A percentile compares a stretch with the other conserved stretches of the same genome.
Evolutionary conservation across 2,888 invertebrate species (phyloP).

Genomic region (Meiosimyza decipiens): DNA sequence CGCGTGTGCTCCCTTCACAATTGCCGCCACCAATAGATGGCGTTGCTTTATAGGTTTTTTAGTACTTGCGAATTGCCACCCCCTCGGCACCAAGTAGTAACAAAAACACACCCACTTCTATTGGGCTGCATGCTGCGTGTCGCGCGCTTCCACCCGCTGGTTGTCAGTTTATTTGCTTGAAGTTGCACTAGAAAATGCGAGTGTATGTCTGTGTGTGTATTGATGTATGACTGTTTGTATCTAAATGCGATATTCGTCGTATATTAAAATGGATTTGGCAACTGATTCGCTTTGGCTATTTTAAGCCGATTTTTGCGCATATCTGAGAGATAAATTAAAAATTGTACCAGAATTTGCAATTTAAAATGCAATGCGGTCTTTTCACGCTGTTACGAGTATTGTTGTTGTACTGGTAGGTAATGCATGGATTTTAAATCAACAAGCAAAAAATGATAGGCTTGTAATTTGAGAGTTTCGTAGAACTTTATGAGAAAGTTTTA

Average conservation of each 20-base stretch:
- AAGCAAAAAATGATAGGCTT: too few relatives aligned
- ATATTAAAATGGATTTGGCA: conserved; percentile 60
- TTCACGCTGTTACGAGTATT: too few relatives aligned
- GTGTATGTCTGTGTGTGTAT: conserved; percentile 32
- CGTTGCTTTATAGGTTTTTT: conserved; percentile 36
- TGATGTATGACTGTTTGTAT: conserved; percentile 13
- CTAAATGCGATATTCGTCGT: conserved; percentile 36
- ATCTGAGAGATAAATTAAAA: conserved; percentile 45
- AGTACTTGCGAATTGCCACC: conserved; percentile 37
- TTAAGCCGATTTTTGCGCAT: conserved; percentile 49
- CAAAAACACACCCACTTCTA: conserved; percentile 33
- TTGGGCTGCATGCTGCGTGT: conserved; percentile 22
- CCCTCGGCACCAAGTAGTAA: conserved; percentile 12
- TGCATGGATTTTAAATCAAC: too few relatives aligned
- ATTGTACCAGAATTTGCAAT: conserved; percentile 43
- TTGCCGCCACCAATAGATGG: conserved; percentile 27
- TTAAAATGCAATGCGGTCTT: too few relatives aligned
- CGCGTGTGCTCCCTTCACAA: background rate
- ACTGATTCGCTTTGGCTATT: conserved; percentile 55
- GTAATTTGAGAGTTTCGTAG: too few relatives aligned
- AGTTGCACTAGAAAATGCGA: conserved; percentile 47
- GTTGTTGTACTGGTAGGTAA: too few relatives aligned
- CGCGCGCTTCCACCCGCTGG: conserved; percentile 12
- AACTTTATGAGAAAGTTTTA: too few relatives aligned
- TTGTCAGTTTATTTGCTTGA: conserved; percentile 4